Evolutionary conservation across 2,797 vertebrate species (phyloP).

Genomic region (Phataginus tetradactyla): DNA sequence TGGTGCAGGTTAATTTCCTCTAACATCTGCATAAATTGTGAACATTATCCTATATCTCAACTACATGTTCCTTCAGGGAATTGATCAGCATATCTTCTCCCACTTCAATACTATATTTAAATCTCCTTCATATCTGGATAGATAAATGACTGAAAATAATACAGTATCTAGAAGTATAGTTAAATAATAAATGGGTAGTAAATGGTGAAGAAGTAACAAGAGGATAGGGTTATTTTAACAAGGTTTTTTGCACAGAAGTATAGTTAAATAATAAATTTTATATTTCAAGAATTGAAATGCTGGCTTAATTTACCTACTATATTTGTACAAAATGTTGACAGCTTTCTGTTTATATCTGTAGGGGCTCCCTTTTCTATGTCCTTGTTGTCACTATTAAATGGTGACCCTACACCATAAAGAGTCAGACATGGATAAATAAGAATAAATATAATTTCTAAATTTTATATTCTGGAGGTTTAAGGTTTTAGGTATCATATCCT

Average conservation of each 20-base stretch:
- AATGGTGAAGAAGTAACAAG: too few relatives aligned
- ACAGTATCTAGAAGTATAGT: not conserved
- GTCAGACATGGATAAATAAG: not conserved
- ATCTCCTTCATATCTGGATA: not conserved
- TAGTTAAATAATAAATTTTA: not conserved
- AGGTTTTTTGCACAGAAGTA: too few relatives aligned
- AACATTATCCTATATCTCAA: constrained; percentile 52
- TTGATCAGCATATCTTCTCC: not conserved
- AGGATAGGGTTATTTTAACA: too few relatives aligned
- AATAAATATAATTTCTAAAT: not conserved
- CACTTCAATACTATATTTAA: constrained; percentile 46
- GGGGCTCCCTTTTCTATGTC: not conserved
- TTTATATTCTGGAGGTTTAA: not conserved
- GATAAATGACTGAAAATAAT: not conserved
- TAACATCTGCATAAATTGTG: constrained; percentile 56
- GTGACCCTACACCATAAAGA: not conserved
- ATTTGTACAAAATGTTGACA: not conserved
- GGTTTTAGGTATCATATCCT: not conserved
- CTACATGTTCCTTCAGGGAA: constrained; percentile 42
- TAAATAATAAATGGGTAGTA: too few relatives aligned
- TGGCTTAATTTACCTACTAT: not conserved
- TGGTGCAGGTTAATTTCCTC: constrained; percentile 60
- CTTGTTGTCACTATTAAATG: not conserved
- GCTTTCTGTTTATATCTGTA: not conserved
- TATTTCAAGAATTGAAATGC: not conserved